Percentiles rank a stretch among this genome's conserved stretches.
Conservation (phyloP, 2,113 vertebrate species). For the Psilopsiagon aurifrons region DNA sequence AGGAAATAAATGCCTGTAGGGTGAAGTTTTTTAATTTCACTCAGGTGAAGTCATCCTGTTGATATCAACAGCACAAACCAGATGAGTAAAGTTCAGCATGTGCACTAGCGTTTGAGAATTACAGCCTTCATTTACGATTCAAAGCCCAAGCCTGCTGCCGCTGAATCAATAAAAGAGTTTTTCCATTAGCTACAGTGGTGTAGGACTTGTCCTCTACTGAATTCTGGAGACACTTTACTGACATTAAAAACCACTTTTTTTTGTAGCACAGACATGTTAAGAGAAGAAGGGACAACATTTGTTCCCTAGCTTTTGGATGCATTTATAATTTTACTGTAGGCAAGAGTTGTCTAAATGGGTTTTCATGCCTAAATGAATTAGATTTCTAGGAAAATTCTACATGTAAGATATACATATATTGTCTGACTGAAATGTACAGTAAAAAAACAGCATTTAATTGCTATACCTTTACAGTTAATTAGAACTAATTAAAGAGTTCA, state of each 20-base stretch:
- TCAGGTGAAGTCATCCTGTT: neutral
- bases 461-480: conserved; percentile 10
- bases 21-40: neutral
- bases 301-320: neutral
- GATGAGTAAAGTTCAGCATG: conserved; percentile 27
- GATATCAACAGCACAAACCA: conserved; percentile 13
- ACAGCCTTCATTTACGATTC: conserved; percentile 36
- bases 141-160: neutral
- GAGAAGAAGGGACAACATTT: neutral
- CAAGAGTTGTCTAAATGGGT: neutral
- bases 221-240: conserved; percentile 5
- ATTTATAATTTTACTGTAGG: neutral
- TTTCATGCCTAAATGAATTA: neutral
- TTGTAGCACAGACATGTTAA: neutral
- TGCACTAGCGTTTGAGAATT: neutral
- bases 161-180: conserved; percentile 47
- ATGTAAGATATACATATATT: neutral
- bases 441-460: neutral
- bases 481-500: conserved; percentile 45
- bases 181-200: conserved; percentile 14
- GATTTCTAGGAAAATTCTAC: conserved; percentile 18
- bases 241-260: neutral
- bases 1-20: neutral
- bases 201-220: neutral
- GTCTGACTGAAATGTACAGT: neutral